These are phyloP conservation scores for Megaleporinus macrocephalus DNA, from an alignment of 2,113 vertebrate genomes.

Conservation along the genomic window DNA sequence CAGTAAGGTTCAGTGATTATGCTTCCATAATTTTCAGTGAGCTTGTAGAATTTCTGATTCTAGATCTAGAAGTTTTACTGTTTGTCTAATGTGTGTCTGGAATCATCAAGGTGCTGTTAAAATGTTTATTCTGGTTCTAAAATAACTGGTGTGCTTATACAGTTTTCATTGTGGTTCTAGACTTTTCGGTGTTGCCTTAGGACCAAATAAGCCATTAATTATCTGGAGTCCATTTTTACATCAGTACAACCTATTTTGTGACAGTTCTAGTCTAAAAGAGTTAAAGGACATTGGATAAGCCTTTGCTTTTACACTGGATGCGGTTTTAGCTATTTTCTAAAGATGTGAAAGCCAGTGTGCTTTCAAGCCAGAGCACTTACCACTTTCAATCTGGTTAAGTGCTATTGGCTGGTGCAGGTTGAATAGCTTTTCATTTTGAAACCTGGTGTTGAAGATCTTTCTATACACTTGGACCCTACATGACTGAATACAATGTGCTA, in stretches of 20 bases:
- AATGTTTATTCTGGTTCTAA: too few relatives aligned
- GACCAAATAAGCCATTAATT: background rate
- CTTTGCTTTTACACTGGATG: constrained; percentile 15
- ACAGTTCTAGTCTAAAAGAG: background rate
- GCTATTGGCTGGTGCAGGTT: constrained; percentile 26
- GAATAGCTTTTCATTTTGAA: background rate
- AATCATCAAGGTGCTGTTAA: too few relatives aligned
- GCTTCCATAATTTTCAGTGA: background rate
- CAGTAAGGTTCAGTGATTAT: background rate
- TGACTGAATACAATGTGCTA: background rate
- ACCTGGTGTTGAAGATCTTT: background rate
- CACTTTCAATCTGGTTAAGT: constrained; percentile 33
- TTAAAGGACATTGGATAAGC: too few relatives aligned
- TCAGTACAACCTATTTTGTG: background rate
- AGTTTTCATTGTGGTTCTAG: background rate
- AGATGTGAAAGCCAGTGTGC: constrained; percentile 29
- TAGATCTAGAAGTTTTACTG: too few relatives aligned
- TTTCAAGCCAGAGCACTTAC: constrained; percentile 8
- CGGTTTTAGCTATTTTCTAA: background rate
- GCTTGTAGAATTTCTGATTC: too few relatives aligned
- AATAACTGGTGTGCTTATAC: too few relatives aligned
- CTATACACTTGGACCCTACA: background rate
- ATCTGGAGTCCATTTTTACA: background rate
- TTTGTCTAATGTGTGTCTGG: too few relatives aligned
- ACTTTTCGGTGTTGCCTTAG: background rate